phyloP scores from a whole-genome alignment of 1,140 invertebrate genomes.

The Chelonus insularis region DNA sequence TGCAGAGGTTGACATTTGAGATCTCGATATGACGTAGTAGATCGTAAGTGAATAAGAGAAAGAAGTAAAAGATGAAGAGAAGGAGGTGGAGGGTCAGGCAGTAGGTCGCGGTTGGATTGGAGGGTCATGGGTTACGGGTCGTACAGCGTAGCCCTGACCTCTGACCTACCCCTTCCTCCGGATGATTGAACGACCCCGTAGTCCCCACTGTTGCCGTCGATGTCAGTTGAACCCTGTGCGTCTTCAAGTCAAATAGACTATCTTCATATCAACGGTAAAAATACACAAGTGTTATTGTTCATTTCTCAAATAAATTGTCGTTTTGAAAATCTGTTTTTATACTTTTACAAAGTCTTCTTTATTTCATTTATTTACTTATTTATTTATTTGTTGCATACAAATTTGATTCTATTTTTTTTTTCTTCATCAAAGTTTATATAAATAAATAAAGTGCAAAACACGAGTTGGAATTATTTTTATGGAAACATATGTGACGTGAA shows the following conservation, averaged over 20 bases:
- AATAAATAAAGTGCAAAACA: too few species aligned
- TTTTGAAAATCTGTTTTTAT: not conserved
- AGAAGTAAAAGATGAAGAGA: not conserved
- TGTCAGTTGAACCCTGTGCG: conserved; percentile 40
- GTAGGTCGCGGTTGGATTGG: conserved; percentile 45
- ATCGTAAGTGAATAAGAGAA: not conserved
- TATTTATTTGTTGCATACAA: too few species aligned
- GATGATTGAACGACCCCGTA: conserved; percentile 37
- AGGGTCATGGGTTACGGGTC: conserved; percentile 54
- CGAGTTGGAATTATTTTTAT: too few species aligned
- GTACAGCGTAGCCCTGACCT: conserved; percentile 57
- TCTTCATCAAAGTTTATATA: too few species aligned
- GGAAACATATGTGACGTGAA: too few species aligned
- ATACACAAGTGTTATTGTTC: too few species aligned
- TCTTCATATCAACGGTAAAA: too few species aligned
- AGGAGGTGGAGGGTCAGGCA: conserved; percentile 33
- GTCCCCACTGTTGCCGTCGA: conserved; percentile 36
- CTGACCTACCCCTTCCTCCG: conserved; percentile 51
- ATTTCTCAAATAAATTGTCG: too few species aligned
- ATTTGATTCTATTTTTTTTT: too few species aligned
- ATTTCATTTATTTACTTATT: too few species aligned
- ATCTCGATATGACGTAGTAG: not conserved
- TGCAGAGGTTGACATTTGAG: conserved; percentile 37
- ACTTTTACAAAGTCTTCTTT: too few species aligned
- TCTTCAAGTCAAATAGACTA: conserved; percentile 26